Percentiles rank a stretch among this genome's conserved stretches.
Conservation (phyloP, 2,888 invertebrate species). For the Pheosia gnoma region DNA sequence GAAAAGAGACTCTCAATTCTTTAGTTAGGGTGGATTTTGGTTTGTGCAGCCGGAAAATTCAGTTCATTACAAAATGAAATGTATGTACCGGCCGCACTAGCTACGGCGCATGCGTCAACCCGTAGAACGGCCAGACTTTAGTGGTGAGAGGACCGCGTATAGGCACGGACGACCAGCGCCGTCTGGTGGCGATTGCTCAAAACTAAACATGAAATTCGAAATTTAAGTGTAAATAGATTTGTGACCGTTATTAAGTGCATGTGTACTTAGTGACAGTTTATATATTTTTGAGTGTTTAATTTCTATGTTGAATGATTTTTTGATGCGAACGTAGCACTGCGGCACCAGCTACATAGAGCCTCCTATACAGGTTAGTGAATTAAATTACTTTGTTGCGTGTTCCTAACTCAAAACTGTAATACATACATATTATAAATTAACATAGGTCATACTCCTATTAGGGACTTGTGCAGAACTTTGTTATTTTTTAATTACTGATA, state of each 20-base stretch:
- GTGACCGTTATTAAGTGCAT: slow-evolving; percentile 28
- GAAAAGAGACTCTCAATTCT: slow-evolving; percentile 31
- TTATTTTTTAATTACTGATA: neutral
- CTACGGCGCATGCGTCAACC: slow-evolving; percentile 65
- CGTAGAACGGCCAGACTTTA: slow-evolving; percentile 47
- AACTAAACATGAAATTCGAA: slow-evolving; percentile 67
- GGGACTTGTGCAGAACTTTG: slow-evolving; percentile 8
- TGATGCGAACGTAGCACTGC: slow-evolving; percentile 51
- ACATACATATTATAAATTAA: slow-evolving; percentile 35
- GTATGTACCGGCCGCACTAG: slow-evolving; percentile 49
- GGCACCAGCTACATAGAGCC: slow-evolving; percentile 39
- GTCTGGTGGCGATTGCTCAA: slow-evolving; percentile 42
- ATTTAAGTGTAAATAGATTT: slow-evolving; percentile 51
- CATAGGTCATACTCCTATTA: slow-evolving; percentile 33
- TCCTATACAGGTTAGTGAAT: slow-evolving; percentile 66
- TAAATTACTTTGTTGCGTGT: slow-evolving; percentile 73
- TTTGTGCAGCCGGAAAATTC: slow-evolving; percentile 34
- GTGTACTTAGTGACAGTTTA: slow-evolving; percentile 29
- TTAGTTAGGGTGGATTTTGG: slow-evolving; percentile 33
- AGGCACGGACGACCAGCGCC: slow-evolving; percentile 59
- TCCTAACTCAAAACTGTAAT: slow-evolving; percentile 47
- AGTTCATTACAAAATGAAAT: slow-evolving; percentile 75
- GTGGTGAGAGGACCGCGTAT: slow-evolving; percentile 55
- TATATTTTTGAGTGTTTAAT: slow-evolving; percentile 35
- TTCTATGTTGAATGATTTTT: slow-evolving; percentile 56